Percentiles rank a stretch among this genome's conserved stretches.
Conservation (phyloP, 1,140 invertebrate genomes). For the Halyomorpha halys region DNA sequence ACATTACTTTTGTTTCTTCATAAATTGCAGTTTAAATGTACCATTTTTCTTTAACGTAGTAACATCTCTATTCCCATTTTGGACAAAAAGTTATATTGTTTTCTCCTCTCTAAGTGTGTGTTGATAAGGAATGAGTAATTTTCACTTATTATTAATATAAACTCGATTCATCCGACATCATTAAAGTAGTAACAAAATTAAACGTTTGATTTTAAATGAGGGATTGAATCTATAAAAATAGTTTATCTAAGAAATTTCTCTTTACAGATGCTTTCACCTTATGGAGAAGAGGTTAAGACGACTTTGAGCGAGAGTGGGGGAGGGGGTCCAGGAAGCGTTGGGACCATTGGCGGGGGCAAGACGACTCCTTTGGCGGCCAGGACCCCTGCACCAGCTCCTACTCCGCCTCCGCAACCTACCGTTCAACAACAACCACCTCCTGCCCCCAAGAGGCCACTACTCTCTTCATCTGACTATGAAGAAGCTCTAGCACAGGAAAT, state of each 20-base stretch:
- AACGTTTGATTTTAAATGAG: too few species aligned
- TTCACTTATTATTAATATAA: too few species aligned
- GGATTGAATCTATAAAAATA: background rate
- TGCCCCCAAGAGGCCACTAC: slow-evolving; percentile 54
- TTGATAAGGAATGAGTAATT: too few species aligned
- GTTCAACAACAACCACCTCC: slow-evolving; percentile 25
- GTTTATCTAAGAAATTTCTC: background rate
- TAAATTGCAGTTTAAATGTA: too few species aligned
- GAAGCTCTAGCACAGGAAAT: slow-evolving; percentile 64
- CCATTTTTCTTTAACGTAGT: too few species aligned
- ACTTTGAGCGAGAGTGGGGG: background rate
- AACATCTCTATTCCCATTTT: too few species aligned
- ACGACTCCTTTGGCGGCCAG: slow-evolving; percentile 30
- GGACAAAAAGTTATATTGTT: too few species aligned
- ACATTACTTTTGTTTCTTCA: too few species aligned
- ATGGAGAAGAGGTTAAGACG: slow-evolving; percentile 24
- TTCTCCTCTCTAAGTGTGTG: too few species aligned
- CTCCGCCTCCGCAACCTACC: slow-evolving; percentile 28
- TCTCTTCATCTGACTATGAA: slow-evolving; percentile 61
- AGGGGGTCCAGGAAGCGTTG: slow-evolving; percentile 22
- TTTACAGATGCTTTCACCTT: slow-evolving; percentile 36
- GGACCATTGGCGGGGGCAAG: slow-evolving; percentile 1
- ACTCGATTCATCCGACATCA: too few species aligned
- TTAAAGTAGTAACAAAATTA: too few species aligned
- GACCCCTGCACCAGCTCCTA: slow-evolving; percentile 29